Conservation (phyloP, 2,888 invertebrate genomes). For the Drosophila atripex region DNA sequence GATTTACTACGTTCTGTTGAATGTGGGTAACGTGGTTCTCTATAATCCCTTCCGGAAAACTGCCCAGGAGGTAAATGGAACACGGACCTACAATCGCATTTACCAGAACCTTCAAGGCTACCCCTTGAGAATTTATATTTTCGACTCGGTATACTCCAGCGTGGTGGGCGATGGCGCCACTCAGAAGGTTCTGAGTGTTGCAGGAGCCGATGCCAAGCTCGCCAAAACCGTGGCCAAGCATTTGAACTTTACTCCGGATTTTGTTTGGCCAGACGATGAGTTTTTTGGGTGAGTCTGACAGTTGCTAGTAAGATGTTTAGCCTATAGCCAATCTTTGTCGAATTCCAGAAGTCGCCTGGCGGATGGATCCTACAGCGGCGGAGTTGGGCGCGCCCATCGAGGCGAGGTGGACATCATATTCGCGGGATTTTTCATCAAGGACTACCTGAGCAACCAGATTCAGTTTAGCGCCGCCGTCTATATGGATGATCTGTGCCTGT, state of each 20-base stretch:
- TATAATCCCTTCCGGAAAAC: conserved; percentile 74
- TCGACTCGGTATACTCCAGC: conserved; percentile 79
- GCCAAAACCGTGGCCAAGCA: conserved; percentile 70
- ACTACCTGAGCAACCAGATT: conserved; percentile 81
- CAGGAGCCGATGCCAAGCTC: conserved; percentile 79
- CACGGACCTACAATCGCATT: conserved; percentile 45
- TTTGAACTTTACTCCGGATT: conserved; percentile 76
- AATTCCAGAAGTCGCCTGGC: conserved; percentile 71
- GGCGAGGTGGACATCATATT: conserved; percentile 81
- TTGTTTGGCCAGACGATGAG: conserved; percentile 72
- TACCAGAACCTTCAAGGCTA: conserved; percentile 78
- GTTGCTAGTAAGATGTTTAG: neutral
- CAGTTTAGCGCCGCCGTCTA: conserved; percentile 82
- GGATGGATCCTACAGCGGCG: conserved; percentile 82
- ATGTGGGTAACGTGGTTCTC: conserved; percentile 43
- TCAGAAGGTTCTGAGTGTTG: conserved; percentile 44
- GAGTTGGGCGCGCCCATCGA: conserved; percentile 80
- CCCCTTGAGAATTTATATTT: conserved; percentile 79
- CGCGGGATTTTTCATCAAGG: conserved; percentile 83
- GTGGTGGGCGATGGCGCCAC: conserved; percentile 53
- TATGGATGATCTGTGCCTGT: conserved; percentile 83
- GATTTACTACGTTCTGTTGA: conserved; percentile 67
- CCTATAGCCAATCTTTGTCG: neutral
- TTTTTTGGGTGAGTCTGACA: conserved; percentile 78
- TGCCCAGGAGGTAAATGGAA: conserved; percentile 18